Base-by-base conservation (phyloP, 2,888 invertebrate genomes). In the Lepidochitona cinerea region DNA sequence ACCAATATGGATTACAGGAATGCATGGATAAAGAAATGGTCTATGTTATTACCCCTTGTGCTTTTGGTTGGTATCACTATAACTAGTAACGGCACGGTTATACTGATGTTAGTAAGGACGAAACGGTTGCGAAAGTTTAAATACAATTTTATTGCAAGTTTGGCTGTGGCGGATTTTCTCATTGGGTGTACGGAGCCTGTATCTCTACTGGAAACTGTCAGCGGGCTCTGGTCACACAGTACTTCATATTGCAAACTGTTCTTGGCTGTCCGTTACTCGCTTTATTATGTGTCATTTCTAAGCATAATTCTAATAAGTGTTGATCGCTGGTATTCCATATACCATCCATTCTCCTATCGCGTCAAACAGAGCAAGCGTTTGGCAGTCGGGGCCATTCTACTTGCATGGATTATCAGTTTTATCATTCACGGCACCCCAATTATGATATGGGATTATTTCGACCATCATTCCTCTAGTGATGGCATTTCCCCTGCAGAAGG, bases 241-340 rank as follows among this genome's bases (percentile, higher is more conserved):
- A 14, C 9, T 12, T 7, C 9, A 18, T 65, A 70, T 14, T 87
- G 87, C 65, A 73, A 71, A 35, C 65, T 80, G 0, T 85, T 81
- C 66, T 74, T 85, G 26, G 81, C 81, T n/a, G 33, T 84, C 33
- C 75, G 81, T 67, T 78, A 80, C 68, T 83, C 87, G 1, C 59
- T 86, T n/a, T 77, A 79, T 37, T 84, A 85, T 74, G 80, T 84
- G 23, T 85, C 86, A 2, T 75, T 87, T 33, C 75, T 85, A 32
- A 87, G 86, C 76, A 84, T 86, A 37, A 79, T 87, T 69, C 75
- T 86, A 23, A 85, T 86, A 68, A 84, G 84, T 14, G 73, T 84
- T 0, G 87, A 87, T 73, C 75, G 86, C 23, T 86, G 86, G 86
- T 84, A 84, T 82, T 84, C 85, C 7, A 82, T 86, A 32, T 83